Percentiles rank a stretch among this genome's conserved stretches.
Evolutionary conservation across 2,888 invertebrate genomes (phyloP).

Genomic region (Synergus itoensis): DNA sequence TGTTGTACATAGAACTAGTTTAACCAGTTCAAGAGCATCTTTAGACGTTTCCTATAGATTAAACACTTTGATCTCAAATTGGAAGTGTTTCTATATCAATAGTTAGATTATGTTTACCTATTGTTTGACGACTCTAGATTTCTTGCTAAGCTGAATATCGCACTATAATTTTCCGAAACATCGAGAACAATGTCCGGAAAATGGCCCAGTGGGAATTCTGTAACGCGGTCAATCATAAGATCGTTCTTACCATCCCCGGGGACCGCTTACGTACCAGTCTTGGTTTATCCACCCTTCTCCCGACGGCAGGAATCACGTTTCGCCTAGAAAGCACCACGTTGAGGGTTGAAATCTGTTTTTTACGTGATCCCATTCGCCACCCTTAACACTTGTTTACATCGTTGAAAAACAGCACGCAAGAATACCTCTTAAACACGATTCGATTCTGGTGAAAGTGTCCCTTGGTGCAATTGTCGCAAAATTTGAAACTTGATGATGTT

Average conservation of each 20-base stretch:
- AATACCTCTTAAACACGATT: constrained; percentile 39
- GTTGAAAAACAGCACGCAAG: constrained; percentile 26
- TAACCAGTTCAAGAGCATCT: background rate
- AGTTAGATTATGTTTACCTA: background rate
- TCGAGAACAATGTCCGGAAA: constrained; percentile 60
- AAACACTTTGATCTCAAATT: background rate
- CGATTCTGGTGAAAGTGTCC: constrained; percentile 28
- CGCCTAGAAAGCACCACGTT: constrained; percentile 43
- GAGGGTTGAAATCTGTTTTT: constrained; percentile 74
- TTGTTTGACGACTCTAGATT: background rate
- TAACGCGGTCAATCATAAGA: constrained; percentile 78
- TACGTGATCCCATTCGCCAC: constrained; percentile 72
- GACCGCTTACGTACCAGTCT: constrained; percentile 69
- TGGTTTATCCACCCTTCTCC: constrained; percentile 50
- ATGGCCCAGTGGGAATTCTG: constrained; percentile 72
- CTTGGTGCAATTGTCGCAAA: background rate
- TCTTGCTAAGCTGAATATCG: constrained; percentile 15
- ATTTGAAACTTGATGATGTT: background rate
- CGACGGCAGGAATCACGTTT: constrained; percentile 54
- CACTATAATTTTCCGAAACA: constrained; percentile 45
- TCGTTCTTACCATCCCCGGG: constrained; percentile 73
- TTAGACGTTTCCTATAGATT: background rate
- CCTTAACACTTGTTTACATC: constrained; percentile 69
- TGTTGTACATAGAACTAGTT: background rate
- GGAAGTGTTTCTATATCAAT: background rate